Percentiles rank a stretch among this genome's conserved stretches.
Evolutionary conservation across 2,113 vertebrate genomes (phyloP).

Genomic region (Pelobates fuscus): DNA sequence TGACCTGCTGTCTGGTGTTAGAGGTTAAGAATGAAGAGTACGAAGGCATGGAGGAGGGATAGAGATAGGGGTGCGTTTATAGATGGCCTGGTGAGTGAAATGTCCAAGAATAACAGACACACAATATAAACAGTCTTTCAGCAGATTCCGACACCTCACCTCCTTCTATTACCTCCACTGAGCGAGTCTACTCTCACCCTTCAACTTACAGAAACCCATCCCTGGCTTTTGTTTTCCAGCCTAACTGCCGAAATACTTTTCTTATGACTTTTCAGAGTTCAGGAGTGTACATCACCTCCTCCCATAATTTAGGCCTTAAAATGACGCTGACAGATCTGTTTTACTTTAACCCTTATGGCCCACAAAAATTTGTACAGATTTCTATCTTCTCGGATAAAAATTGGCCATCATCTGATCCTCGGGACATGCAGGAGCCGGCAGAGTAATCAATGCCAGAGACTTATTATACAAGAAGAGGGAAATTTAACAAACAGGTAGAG

Average conservation of each 20-base stretch:
- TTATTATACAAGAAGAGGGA: neutral
- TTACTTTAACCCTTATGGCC: neutral
- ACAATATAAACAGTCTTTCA: constrained; percentile 24
- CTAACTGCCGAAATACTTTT: constrained; percentile 37
- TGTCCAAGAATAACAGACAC: constrained; percentile 36
- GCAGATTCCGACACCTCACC: constrained; percentile 30
- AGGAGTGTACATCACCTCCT: neutral
- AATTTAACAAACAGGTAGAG: neutral
- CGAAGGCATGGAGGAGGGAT: neutral
- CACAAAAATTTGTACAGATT: too few relatives aligned
- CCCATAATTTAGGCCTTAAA: neutral
- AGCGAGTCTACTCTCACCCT: constrained; percentile 15
- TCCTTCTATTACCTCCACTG: constrained; percentile 22
- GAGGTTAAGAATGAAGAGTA: neutral
- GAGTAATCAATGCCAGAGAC: neutral
- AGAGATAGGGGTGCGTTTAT: constrained; percentile 15
- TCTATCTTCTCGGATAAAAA: neutral
- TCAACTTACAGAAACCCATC: constrained; percentile 14
- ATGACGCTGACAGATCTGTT: neutral
- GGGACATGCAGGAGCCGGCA: too few relatives aligned
- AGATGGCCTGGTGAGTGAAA: neutral
- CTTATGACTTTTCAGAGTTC: constrained; percentile 15
- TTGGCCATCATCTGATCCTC: too few relatives aligned
- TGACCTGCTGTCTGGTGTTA: neutral
- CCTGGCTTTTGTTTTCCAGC: neutral